Percentiles rank a stretch among this genome's conserved stretches.
Conservation (phyloP, 1,140 invertebrate genomes). For the Drosophila malerkotliana region DNA sequence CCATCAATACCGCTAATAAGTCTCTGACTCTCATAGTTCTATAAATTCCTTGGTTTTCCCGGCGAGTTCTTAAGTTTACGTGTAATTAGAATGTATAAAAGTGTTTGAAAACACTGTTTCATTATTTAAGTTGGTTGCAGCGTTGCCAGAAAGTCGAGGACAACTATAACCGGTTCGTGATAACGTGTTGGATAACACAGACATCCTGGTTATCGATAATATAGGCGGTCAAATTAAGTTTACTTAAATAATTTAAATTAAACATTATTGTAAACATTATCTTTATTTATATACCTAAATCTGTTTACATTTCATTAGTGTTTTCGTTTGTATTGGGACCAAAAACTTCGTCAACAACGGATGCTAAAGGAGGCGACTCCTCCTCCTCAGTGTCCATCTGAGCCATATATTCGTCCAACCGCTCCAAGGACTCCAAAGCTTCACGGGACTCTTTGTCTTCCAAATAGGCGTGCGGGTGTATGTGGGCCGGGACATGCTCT, state of each 20-base stretch:
- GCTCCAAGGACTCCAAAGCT: constrained; percentile 42
- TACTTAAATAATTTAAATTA: too few species aligned
- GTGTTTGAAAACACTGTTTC: not conserved
- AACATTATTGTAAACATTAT: too few species aligned
- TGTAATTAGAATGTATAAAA: constrained; percentile 10
- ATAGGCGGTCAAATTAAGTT: too few species aligned
- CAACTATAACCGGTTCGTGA: too few species aligned
- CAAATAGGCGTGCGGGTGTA: not conserved
- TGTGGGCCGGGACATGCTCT: not conserved
- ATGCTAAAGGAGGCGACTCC: not conserved
- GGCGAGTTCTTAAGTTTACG: constrained; percentile 34
- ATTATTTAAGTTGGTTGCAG: not conserved
- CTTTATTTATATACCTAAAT: not conserved
- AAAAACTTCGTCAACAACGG: constrained; percentile 13
- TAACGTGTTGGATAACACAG: too few species aligned
- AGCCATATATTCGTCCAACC: constrained; percentile 50
- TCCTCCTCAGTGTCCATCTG: constrained; percentile 20
- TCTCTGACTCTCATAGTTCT: constrained; percentile 12
- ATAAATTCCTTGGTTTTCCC: not conserved
- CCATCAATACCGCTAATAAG: not conserved
- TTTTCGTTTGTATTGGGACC: constrained; percentile 5
- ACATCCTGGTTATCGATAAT: too few species aligned
- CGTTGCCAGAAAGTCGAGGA: too few species aligned
- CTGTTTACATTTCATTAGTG: not conserved
- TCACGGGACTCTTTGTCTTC: constrained; percentile 36